Evolutionary conservation across 1,140 invertebrate genomes (phyloP), one percentile per base, ranked within the genome.

Genomic region (Cyclargus thomasi): DNA sequence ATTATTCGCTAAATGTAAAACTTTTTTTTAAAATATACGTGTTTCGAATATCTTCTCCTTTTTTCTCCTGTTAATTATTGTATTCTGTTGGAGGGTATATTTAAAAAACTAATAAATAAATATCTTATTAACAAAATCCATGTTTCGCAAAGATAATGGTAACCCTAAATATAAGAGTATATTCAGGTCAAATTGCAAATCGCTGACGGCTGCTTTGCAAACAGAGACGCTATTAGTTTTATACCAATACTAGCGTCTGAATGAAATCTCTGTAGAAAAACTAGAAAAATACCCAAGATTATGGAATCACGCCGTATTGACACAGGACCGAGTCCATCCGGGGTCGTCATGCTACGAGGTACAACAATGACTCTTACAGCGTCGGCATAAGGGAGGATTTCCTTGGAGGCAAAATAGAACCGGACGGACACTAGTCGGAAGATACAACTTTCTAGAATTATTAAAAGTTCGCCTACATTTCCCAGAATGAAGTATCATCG

Each of bases 181-280:
- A 67, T 73, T 73, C 74, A 69, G 74, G 74, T 75, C 74, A 75
- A 71, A 73, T 73, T 70, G 69, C 70, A 64, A 71, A 69, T 65
- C 35, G 69, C 68, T 71, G 74, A 68, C 71, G 68, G 74, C 35
- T 59, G 69, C 67, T 65, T 47, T 55, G 72, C 74, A 75, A 75
- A 74, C 59, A 75, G 67, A 71, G 71, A 64, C 64, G 63, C 68
- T 72, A 72, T 74, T 74, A 72, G 72, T 73, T 75, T 74, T 70
- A 73, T 73, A 66, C 59, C 57, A 67, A 67, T 67, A 67, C 65
- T 59, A 59, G 57, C 18, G 39, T 35, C 29, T 59, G 65, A 67
- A 59, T 35, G 35, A 36, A 62, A 36, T 17, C 55, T n/a, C 65
- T 35, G 23, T 55, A 62, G 65, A 67, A 67, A 70, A 66, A 57